Percentiles rank a stretch among this genome's conserved stretches.
Evolutionary conservation across 2,797 vertebrate genomes (phyloP).

Genomic region (Triplophysa bombifrons): DNA sequence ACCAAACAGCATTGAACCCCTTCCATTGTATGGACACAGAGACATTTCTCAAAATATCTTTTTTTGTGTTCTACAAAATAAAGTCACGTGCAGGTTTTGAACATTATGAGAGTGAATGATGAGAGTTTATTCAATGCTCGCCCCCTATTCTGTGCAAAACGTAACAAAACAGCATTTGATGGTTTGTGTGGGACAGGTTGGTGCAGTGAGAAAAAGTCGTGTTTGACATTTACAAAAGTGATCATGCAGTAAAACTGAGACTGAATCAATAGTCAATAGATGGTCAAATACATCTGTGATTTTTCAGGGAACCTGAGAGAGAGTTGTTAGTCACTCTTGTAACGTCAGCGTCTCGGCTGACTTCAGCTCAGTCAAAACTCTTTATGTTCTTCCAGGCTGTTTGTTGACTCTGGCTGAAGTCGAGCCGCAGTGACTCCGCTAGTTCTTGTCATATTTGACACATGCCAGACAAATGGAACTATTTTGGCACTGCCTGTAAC

Average conservation of each 20-base stretch:
- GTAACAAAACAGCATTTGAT: too few species aligned
- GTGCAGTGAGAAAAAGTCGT: background rate
- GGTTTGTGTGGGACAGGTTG: background rate
- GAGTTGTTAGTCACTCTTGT: background rate
- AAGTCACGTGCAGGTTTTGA: too few species aligned
- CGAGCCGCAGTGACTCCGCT: slow-evolving; percentile 12
- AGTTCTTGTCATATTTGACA: slow-evolving; percentile 44
- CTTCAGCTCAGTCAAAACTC: background rate
- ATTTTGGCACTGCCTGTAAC: slow-evolving; percentile 18
- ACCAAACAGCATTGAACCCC: too few species aligned
- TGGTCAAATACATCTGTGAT: background rate
- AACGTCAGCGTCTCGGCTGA: background rate
- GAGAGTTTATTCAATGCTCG: too few species aligned
- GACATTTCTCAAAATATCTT: too few species aligned
- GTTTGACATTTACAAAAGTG: slow-evolving; percentile 19
- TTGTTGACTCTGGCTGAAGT: slow-evolving; percentile 28
- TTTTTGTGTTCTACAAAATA: too few species aligned
- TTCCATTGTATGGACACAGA: too few species aligned
- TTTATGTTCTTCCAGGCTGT: slow-evolving; percentile 30
- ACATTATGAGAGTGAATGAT: too few species aligned
- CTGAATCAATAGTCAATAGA: background rate
- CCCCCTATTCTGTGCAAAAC: too few species aligned
- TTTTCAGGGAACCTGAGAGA: background rate
- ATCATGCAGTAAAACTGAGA: background rate
- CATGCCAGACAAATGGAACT: slow-evolving; percentile 33